Percentiles rank a stretch among this genome's conserved stretches.
phyloP scores from a whole-genome alignment of 2,113 vertebrate species.

The Morone saxatilis region DNA sequence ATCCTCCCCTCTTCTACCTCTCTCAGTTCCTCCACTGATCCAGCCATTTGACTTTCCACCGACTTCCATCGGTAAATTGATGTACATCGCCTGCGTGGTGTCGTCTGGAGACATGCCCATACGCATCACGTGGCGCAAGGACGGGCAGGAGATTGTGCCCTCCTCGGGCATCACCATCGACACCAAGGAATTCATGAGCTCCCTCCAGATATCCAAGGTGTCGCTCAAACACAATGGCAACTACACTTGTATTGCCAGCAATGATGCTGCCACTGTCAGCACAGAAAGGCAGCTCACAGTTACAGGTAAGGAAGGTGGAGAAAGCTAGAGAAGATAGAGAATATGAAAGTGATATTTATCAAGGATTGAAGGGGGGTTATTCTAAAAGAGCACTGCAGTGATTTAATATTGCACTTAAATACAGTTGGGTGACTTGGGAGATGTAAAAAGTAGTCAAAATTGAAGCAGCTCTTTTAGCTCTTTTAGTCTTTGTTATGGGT shows the following conservation, averaged over 20 bases:
- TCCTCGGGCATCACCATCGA: constrained; percentile 97
- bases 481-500: not conserved
- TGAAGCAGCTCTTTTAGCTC: not conserved
- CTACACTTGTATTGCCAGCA: constrained; percentile 99
- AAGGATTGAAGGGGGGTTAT: not conserved
- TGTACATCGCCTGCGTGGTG: constrained; percentile 99
- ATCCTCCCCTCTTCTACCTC: constrained; percentile 7
- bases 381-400: not conserved
- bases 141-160: constrained; percentile 95
- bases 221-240: constrained; percentile 98
- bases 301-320: constrained; percentile 84
- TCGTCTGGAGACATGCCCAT: constrained; percentile 99
- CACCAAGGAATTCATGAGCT: constrained; percentile 99
- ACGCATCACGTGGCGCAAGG: constrained; percentile 98
- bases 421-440: not conserved
- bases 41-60: constrained; percentile 99
- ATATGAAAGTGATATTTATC: constrained; percentile 18
- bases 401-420: not conserved
- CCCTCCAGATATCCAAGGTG: constrained; percentile 97
- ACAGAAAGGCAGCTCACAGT: constrained; percentile 97
- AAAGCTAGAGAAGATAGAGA: not conserved
- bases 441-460: not conserved
- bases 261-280: constrained; percentile 96
- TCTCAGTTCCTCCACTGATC: constrained; percentile 95
- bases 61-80: constrained; percentile 96